phyloP scores from a whole-genome alignment of 2,797 vertebrate genomes.

The Poecilia wingei region DNA sequence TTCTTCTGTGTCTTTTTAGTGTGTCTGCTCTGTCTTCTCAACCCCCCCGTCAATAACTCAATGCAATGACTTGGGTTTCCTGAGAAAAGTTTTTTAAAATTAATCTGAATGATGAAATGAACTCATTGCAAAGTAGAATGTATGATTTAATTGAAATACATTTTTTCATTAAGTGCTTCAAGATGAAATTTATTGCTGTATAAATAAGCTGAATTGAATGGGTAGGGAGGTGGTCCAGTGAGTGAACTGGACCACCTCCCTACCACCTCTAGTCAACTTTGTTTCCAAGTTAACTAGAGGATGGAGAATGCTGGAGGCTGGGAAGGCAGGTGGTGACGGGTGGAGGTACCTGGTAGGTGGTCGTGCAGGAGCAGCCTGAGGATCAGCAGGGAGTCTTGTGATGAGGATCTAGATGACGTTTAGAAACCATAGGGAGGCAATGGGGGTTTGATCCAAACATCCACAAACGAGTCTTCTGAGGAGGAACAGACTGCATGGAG shows the following conservation, averaged over 20 bases:
- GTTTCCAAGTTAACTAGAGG: neutral
- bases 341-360: neutral
- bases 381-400: neutral
- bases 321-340: neutral
- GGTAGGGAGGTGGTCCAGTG: neutral
- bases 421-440: neutral
- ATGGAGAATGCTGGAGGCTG: neutral
- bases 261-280: neutral
- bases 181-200: neutral
- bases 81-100: neutral
- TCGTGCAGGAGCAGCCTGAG: neutral
- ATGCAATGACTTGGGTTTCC: neutral
- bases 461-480: neutral
- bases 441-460: neutral
- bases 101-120: neutral
- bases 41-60: neutral
- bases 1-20: neutral
- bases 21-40: neutral
- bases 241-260: neutral
- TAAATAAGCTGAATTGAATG: neutral
- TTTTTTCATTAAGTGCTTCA: neutral
- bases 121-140: neutral
- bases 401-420: neutral
- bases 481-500: neutral
- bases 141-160: neutral